Conservation (phyloP, 2,113 vertebrate species). For the Nothobranchius kuhntae region DNA sequence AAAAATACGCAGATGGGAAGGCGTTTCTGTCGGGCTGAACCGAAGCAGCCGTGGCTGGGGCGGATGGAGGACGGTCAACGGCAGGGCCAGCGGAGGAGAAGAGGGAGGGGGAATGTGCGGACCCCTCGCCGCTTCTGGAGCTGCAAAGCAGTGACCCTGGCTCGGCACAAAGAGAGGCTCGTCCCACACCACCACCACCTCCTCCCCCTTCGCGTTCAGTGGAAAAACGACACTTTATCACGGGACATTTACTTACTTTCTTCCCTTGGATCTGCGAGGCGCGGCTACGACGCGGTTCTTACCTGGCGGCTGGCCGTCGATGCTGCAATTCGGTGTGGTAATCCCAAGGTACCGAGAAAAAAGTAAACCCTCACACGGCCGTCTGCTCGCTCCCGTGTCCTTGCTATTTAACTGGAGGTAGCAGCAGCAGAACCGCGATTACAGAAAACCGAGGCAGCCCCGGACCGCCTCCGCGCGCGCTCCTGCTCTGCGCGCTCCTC, state of each 20-base stretch:
- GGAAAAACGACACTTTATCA: slow-evolving; percentile 75
- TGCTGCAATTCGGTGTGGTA: slow-evolving; percentile 69
- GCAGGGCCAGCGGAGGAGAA: slow-evolving; percentile 7
- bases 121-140: slow-evolving; percentile 46
- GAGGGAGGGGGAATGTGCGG: slow-evolving; percentile 21
- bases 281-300: slow-evolving; percentile 34
- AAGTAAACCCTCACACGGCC: slow-evolving; percentile 68
- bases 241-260: slow-evolving; percentile 77
- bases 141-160: slow-evolving; percentile 62
- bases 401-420: slow-evolving; percentile 78
- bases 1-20: slow-evolving; percentile 51
- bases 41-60: slow-evolving; percentile 14
- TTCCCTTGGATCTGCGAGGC: slow-evolving; percentile 49
- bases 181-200: slow-evolving; percentile 61
- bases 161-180: slow-evolving; percentile 79
- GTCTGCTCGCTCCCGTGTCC: slow-evolving; percentile 77
- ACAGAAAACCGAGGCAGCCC: slow-evolving; percentile 74
- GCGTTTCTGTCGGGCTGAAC: slow-evolving; percentile 42
- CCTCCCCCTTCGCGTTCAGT: slow-evolving; percentile 33
- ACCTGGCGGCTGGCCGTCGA: slow-evolving; percentile 77
- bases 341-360: slow-evolving; percentile 62
- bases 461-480: slow-evolving; percentile 83
- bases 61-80: slow-evolving; percentile 43
- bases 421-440: slow-evolving; percentile 74
- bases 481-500: slow-evolving; percentile 62